A percentile compares a stretch with the other conserved stretches of the same genome.
Conservation (phyloP, 2,888 invertebrate genomes). For the Schizotus pectinicornis region DNA sequence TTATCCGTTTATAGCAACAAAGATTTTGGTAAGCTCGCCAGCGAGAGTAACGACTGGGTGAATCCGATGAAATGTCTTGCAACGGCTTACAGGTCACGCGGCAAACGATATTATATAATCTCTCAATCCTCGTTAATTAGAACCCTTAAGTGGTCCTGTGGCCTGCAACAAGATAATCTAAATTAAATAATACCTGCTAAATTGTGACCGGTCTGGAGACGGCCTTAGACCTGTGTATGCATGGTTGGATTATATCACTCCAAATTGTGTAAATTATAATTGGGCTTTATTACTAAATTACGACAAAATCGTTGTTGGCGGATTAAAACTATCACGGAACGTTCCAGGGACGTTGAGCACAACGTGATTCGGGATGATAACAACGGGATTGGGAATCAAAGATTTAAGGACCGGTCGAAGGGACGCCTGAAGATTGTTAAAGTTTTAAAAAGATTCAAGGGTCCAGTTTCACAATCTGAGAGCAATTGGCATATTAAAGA, state of each 20-base stretch:
- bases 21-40: slow-evolving; percentile 26
- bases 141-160: slow-evolving; percentile 46
- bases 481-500: too few relatives aligned
- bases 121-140: slow-evolving; percentile 53
- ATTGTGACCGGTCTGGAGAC: slow-evolving; percentile 37
- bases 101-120: slow-evolving; percentile 55
- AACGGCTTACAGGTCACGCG: slow-evolving; percentile 52
- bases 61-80: slow-evolving; percentile 48
- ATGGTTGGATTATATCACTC: slow-evolving; percentile 26
- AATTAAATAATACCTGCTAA: slow-evolving; percentile 54
- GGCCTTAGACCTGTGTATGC: slow-evolving; percentile 14
- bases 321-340: slow-evolving; percentile 7
- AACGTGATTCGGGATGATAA: background rate
- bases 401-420: too few relatives aligned
- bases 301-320: slow-evolving; percentile 5
- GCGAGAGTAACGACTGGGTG: slow-evolving; percentile 33
- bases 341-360: background rate
- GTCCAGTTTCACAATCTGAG: too few relatives aligned
- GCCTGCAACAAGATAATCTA: slow-evolving; percentile 50
- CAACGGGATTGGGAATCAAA: background rate
- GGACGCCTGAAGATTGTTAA: background rate
- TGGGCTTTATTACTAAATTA: slow-evolving; percentile 28
- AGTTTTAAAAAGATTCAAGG: too few relatives aligned
- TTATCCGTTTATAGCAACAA: slow-evolving; percentile 29
- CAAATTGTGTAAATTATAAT: slow-evolving; percentile 21